Base-by-base conservation (phyloP, 2,113 vertebrate species). In the Acanthisitta chloris region DNA sequence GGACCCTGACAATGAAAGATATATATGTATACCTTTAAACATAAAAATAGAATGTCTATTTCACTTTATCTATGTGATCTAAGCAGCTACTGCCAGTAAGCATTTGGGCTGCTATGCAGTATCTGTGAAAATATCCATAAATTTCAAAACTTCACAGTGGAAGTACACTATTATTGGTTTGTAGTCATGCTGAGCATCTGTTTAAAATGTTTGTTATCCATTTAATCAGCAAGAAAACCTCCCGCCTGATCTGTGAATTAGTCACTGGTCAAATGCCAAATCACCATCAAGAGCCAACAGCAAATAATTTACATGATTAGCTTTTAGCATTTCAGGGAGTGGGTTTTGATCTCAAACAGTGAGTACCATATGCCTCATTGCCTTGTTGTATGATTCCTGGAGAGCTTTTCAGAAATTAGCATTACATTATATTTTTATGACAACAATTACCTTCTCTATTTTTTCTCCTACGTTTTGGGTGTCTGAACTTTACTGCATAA, bases 251-350 rank as follows among this genome's bases (percentile, higher is more conserved):
- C 72, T 23, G 16, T 66, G 83, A 88, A 94, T 94, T 95, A 81
- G 59, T 78, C 84, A 81, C 57, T 95, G 77, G 77, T 94, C 81
- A 95, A 84, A 96, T 81, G 81, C 80, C 93, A 96, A 94, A 94
- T 92, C 42, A 77, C 59, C 38, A 78, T 71, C 86, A 78, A 65
- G 64, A 77, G 49, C 17, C 45, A 89, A 81, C 49, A 78, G 77
- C 74, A 96, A 96, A 95, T 86, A 92, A 88, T 78, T 42, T 78
- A 57, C 59, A 58, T 85, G 71, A 94, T 91, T 88, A 94, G 72
- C 67, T 91, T 88, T 89, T 86, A 92, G 36, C 46, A 42, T 84
- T 93, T 92, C 46, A 91, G 67, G 42, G 80, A 92, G 66, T 17
- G 61, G 34, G 51, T 42, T 85, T 94, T 88, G 54, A 73, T 86